Percentiles rank a stretch among this genome's conserved stretches.
Conservation (phyloP, 2,797 vertebrate species). For the Cacajao melanocephalus region DNA sequence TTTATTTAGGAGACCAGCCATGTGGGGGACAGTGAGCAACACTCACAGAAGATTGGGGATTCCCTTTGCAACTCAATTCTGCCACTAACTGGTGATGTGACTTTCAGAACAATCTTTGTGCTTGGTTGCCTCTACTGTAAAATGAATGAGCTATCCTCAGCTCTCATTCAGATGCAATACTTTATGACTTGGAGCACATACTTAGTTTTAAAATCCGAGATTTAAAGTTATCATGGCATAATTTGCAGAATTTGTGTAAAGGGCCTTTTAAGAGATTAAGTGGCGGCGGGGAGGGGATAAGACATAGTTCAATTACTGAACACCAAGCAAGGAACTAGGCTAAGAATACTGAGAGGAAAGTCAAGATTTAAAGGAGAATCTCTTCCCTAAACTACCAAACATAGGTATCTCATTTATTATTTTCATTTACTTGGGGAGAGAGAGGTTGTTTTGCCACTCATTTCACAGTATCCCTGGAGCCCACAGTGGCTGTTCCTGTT, state of each 20-base stretch:
- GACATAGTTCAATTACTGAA: background rate
- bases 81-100: background rate
- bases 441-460: background rate
- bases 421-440: background rate
- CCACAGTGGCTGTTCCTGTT: background rate
- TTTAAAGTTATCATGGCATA: background rate
- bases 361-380: background rate
- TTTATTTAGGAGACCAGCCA: background rate
- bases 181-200: background rate
- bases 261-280: background rate
- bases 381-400: background rate
- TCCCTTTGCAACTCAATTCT: background rate
- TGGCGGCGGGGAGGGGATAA: background rate
- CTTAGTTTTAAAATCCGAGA: constrained; percentile 29
- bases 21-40: background rate
- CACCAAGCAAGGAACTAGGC: background rate
- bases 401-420: background rate
- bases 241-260: constrained; percentile 8
- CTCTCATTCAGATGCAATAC: background rate
- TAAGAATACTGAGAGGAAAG: background rate
- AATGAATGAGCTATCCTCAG: background rate
- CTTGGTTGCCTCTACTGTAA: background rate
- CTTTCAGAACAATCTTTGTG: background rate
- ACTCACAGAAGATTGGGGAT: background rate
- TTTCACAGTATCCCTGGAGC: background rate